These are phyloP conservation scores for Parnassius glacialis DNA, from an alignment of 2,888 invertebrate species.

Conservation along the genomic window DNA sequence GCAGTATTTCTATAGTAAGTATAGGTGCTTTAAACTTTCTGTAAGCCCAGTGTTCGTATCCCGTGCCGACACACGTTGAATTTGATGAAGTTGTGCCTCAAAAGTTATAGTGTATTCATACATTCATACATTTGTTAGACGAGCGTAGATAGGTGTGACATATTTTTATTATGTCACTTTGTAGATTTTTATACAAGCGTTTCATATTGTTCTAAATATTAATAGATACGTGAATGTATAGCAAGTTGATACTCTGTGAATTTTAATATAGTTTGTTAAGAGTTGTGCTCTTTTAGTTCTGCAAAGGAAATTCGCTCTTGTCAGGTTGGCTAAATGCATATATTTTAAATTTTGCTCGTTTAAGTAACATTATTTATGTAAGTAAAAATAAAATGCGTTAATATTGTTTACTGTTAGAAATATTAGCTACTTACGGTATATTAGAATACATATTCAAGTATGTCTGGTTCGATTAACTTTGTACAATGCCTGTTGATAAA, in stretches of 20 bases:
- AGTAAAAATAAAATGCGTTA: too few species aligned
- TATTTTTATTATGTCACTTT: constrained; percentile 28
- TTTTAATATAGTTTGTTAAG: constrained; percentile 40
- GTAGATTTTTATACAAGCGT: constrained; percentile 73
- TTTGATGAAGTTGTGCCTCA: constrained; percentile 71
- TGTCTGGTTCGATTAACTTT: too few species aligned
- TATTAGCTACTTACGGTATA: too few species aligned
- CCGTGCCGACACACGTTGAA: constrained; percentile 75
- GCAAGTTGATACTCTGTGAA: constrained; percentile 48
- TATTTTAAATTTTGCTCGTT: too few species aligned
- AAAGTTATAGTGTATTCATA: constrained; percentile 44
- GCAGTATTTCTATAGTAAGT: background rate
- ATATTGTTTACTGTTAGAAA: too few species aligned
- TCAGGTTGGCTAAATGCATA: too few species aligned
- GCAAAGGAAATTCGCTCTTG: constrained; percentile 16
- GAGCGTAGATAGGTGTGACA: constrained; percentile 38
- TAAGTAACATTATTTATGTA: too few species aligned
- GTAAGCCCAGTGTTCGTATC: background rate
- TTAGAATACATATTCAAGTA: too few species aligned
- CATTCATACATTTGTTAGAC: constrained; percentile 63
- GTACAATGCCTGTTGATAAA: too few species aligned
- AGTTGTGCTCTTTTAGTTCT: constrained; percentile 13
- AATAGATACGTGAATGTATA: constrained; percentile 45
- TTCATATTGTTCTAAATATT: constrained; percentile 58
- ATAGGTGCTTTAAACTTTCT: constrained; percentile 20